Evolutionary conservation across 2,113 vertebrate genomes (phyloP), one percentile per base, ranked within the genome.

Genomic region (Hassar affinis): DNA sequence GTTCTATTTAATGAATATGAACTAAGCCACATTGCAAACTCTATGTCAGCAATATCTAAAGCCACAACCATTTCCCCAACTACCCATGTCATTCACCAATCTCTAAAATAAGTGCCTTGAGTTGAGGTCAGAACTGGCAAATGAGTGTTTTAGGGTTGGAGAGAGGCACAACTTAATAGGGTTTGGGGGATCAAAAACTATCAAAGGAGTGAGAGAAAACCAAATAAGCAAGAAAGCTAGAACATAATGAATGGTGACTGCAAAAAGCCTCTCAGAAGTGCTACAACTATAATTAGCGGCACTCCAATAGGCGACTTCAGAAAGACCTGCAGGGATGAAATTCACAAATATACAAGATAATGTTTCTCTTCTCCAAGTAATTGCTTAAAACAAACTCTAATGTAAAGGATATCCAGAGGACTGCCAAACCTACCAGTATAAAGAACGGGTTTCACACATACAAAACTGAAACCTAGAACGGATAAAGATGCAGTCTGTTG

Each of bases 201-300:
- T 59, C 84, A 83, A 72, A 88, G 74, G 17, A 86, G 59, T 35
- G 52, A 87, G 77, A 78, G 49, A 74, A 83, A 82, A 68, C 56
- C 30, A 74, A 86, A 85, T 18, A 59, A 74, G 47, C 71, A 17
- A 51, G 38, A 54, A 59, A 25, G 69, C 27, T 38, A 72, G 25
- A 77, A 79, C 45, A 27, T 64, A 62, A 78, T 81, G 35, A 76
- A 42, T 78, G 64, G 33, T 66, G 68, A 80, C 61, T 66, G 68
- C 62, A 77, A 49, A 18, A 42, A 78, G 84, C 56, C 3, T 79
- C 74, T 85, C 42, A 35, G 81, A 85, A 30, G 62, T 6, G 35
- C 30, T 9, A 81, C 20, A 80, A 51, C 38, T 30, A 78, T 72
- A 81, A 81, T 85, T 85, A 81, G 30, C 10, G 4, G n/a, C 35